A percentile compares a stretch with the other conserved stretches of the same genome.
Evolutionary conservation across 2,888 invertebrate species (phyloP).

Genomic region (Steinernema carpocapsae): DNA sequence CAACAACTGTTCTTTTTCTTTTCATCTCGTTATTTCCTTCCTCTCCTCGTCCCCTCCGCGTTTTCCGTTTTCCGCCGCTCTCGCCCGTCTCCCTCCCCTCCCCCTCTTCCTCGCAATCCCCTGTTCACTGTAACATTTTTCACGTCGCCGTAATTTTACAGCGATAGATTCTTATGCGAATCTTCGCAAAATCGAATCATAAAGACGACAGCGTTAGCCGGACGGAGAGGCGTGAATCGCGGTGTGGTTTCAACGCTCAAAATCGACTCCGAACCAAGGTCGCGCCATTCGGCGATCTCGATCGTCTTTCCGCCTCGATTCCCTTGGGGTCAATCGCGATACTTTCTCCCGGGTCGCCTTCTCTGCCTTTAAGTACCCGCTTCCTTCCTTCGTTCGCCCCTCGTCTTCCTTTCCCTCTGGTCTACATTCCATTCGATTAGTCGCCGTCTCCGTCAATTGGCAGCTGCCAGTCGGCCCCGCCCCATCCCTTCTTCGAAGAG

Average conservation of each 20-base stretch:
- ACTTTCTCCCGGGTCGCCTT: constrained; percentile 8
- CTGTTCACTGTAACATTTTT: constrained; percentile 26
- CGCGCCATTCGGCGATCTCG: constrained; percentile 7
- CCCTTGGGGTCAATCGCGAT: constrained; percentile 19
- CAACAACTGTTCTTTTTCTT: constrained; percentile 29
- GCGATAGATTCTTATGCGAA: constrained; percentile 20
- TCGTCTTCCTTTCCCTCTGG: constrained; percentile 7
- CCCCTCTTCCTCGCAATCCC: constrained; percentile 4
- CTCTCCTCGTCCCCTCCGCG: neutral
- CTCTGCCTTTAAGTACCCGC: neutral
- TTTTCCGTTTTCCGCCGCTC: neutral
- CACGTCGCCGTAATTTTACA: constrained; percentile 32
- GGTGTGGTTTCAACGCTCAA: neutral
- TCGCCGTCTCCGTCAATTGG: constrained; percentile 29
- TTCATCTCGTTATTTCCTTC: neutral
- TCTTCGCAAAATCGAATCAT: constrained; percentile 18
- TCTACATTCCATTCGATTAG: constrained; percentile 20
- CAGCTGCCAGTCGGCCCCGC: constrained; percentile 28
- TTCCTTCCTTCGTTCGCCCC: neutral
- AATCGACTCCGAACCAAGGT: constrained; percentile 8
- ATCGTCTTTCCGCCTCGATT: constrained; percentile 11
- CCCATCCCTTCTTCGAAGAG: constrained; percentile 25
- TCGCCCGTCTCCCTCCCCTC: neutral
- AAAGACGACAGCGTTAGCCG: neutral
- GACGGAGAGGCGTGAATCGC: neutral